These are phyloP conservation scores for Heliconius aoede DNA, from an alignment of 2,888 invertebrate genomes.

Conservation along the genomic window DNA sequence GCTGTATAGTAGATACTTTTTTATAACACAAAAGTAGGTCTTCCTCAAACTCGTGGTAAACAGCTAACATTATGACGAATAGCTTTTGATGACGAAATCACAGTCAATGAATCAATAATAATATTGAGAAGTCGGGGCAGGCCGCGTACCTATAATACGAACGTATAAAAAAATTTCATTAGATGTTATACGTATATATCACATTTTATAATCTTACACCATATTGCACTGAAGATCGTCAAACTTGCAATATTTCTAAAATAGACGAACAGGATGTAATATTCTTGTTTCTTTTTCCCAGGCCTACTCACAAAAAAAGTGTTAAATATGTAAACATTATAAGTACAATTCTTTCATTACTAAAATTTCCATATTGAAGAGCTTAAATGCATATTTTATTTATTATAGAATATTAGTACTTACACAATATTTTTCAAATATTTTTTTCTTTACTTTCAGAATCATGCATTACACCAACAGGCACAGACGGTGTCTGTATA, in stretches of 20 bases:
- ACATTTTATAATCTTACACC: too few species aligned
- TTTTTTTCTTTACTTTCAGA: neutral
- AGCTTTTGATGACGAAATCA: neutral
- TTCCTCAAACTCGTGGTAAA: neutral
- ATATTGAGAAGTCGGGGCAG: neutral
- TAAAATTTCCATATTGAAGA: too few species aligned
- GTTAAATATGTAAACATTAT: too few species aligned
- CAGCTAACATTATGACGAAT: neutral
- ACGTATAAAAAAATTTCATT: neutral
- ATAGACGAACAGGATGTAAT: too few species aligned
- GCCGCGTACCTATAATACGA: neutral
- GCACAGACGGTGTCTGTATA: constrained; percentile 66
- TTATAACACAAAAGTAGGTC: neutral
- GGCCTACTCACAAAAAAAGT: too few species aligned
- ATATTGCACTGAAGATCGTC: too few species aligned
- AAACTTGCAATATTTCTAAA: too few species aligned
- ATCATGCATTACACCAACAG: neutral
- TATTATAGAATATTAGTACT: too few species aligned
- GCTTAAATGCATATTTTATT: too few species aligned
- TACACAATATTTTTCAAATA: too few species aligned
- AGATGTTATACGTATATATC: neutral
- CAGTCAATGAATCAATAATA: constrained; percentile 1
- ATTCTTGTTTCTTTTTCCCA: too few species aligned
- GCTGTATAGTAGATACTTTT: neutral
- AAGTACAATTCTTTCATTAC: too few species aligned